phyloP scores from a whole-genome alignment of 1,140 invertebrate genomes.

The Carcinoscorpius rotundicauda region DNA sequence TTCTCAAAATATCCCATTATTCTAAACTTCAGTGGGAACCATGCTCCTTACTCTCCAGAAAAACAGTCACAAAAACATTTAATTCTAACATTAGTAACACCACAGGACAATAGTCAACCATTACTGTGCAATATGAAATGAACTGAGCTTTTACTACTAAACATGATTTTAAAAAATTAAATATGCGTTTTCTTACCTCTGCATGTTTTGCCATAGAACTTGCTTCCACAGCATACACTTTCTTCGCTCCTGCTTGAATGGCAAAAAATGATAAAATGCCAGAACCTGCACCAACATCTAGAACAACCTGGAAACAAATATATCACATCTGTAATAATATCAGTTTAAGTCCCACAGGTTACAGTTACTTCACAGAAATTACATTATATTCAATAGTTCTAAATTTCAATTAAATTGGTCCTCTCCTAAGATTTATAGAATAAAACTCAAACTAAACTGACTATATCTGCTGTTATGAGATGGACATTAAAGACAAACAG shows the following conservation, averaged over 20 bases:
- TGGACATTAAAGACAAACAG: no score
- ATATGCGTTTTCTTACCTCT: conserved; percentile 43
- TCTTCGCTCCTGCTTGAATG: conserved; percentile 91
- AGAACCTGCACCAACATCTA: conserved; percentile 94
- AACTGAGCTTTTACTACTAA: not conserved
- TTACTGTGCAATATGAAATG: no score
- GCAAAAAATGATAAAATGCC: conserved; percentile 99
- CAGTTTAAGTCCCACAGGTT: no score
- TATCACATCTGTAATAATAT: conserved; percentile 78
- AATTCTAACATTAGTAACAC: not conserved
- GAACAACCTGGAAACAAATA: conserved; percentile 46
- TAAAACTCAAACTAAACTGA: no score
- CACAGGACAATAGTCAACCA: no score
- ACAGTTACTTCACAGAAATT: no score
- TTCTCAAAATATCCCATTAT: no score
- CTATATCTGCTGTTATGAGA: no score
- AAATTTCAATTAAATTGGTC: no score
- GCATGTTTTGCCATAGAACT: conserved; percentile 97
- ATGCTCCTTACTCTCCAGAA: not conserved
- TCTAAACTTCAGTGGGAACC: no score
- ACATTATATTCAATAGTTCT: no score
- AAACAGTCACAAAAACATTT: not conserved
- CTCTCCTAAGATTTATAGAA: no score
- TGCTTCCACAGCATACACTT: conserved; percentile 96
- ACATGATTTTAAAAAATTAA: not conserved